Evolutionary conservation across 2,113 vertebrate genomes (phyloP).

Genomic region (Mesitornis unicolor): DNA sequence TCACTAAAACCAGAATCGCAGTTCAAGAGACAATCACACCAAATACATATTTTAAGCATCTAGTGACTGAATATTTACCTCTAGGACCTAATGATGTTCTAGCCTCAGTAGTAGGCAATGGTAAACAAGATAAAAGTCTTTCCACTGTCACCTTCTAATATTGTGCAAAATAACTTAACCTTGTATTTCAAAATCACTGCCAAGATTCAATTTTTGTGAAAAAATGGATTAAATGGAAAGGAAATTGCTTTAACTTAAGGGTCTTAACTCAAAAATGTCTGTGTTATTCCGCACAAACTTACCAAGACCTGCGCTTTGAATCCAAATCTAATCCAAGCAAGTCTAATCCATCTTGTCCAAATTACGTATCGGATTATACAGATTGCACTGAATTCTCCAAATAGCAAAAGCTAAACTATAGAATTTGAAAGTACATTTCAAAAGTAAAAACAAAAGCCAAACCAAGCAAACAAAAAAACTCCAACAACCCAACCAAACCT

Average conservation of each 20-base stretch:
- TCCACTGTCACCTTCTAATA: background rate
- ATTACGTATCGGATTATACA: background rate
- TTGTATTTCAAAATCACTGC: background rate
- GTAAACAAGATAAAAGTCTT: background rate
- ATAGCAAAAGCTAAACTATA: background rate
- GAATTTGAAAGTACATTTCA: background rate
- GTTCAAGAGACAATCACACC: background rate
- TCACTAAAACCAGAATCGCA: background rate
- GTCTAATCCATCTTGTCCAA: background rate
- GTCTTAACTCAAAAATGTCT: background rate
- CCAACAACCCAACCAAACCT: rapidly evolving
- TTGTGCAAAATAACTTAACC: background rate
- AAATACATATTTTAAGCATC: background rate
- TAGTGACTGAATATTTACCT: background rate
- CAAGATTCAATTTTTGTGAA: background rate
- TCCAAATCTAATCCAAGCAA: too few species aligned
- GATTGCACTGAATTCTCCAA: background rate
- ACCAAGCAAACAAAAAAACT: background rate
- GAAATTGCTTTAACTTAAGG: background rate
- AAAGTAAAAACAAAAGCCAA: background rate
- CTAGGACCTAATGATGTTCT: background rate
- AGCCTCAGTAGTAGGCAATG: background rate
- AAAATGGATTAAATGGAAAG: background rate
- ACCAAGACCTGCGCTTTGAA: background rate
- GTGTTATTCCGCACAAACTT: background rate